phyloP scores from a whole-genome alignment of 2,797 vertebrate genomes.

The Microcaecilia unicolor region DNA sequence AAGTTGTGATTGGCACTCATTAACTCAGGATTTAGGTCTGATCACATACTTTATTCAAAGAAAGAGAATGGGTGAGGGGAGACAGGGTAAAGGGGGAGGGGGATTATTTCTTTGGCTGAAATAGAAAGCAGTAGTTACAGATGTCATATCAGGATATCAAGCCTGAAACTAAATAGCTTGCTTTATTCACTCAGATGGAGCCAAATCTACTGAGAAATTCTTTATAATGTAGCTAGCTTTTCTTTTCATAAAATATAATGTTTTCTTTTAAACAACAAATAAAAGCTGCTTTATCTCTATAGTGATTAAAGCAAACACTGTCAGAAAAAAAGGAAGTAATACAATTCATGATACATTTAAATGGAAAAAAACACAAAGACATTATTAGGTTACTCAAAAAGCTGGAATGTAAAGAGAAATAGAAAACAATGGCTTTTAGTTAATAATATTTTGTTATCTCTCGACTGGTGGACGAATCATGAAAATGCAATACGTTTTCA shows the following conservation, averaged over 20 bases:
- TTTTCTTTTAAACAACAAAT: background rate
- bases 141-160: slow-evolving; percentile 13
- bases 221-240: no score
- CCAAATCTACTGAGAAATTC: background rate
- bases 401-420: no score
- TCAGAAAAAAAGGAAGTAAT: no score
- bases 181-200: slow-evolving; percentile 12
- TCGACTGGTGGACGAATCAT: no score
- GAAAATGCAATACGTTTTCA: no score
- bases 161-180: slow-evolving; percentile 16
- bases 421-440: no score
- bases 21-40: slow-evolving; percentile 65
- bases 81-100: slow-evolving; percentile 13
- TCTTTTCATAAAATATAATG: background rate
- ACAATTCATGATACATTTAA: no score
- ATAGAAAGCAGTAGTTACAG: slow-evolving; percentile 28
- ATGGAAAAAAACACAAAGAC: no score
- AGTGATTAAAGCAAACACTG: background rate
- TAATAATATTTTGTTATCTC: no score
- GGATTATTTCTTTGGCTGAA: slow-evolving; percentile 37
- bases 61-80: slow-evolving; percentile 11
- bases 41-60: slow-evolving; percentile 31
- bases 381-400: no score
- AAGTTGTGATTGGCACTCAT: slow-evolving; percentile 81
- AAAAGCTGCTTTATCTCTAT: slow-evolving; percentile 13